Evolutionary conservation across 2,113 vertebrate species (phyloP).

Genomic region (Bubo bubo): DNA sequence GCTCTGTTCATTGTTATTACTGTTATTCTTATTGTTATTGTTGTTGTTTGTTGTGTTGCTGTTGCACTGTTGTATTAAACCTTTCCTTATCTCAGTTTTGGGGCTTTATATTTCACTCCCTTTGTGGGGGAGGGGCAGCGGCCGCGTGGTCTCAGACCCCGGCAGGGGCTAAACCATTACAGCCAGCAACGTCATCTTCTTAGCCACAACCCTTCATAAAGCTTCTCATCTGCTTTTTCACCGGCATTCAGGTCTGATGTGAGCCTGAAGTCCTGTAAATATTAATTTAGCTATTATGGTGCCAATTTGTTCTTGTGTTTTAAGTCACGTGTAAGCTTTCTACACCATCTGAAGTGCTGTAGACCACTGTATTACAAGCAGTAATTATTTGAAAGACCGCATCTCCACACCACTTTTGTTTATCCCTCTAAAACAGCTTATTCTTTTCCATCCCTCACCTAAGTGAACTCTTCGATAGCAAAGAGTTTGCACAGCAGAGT

Average conservation of each 20-base stretch:
- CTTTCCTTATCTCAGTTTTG: too few species aligned
- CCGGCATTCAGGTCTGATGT: not conserved
- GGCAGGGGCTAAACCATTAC: too few species aligned
- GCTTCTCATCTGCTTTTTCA: not conserved
- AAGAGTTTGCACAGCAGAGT: not conserved
- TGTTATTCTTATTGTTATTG: too few species aligned
- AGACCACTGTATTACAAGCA: not conserved
- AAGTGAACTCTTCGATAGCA: not conserved
- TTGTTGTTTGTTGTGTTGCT: too few species aligned
- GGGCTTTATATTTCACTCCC: too few species aligned
- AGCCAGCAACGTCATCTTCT: not conserved
- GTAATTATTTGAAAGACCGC: not conserved
- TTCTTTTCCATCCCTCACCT: not conserved
- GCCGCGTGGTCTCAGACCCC: too few species aligned
- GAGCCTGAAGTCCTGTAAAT: not conserved
- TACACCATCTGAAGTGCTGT: not conserved
- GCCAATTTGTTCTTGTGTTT: not conserved
- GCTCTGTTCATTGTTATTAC: too few species aligned
- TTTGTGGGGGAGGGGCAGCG: too few species aligned
- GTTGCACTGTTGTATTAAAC: too few species aligned
- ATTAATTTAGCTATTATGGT: not conserved
- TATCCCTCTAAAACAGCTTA: not conserved
- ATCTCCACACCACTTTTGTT: not conserved
- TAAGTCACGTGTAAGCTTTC: not conserved
- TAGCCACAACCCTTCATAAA: not conserved